These are phyloP conservation scores for Drosophila seclusa DNA, from an alignment of 2,888 invertebrate genomes.

Conservation along the genomic window DNA sequence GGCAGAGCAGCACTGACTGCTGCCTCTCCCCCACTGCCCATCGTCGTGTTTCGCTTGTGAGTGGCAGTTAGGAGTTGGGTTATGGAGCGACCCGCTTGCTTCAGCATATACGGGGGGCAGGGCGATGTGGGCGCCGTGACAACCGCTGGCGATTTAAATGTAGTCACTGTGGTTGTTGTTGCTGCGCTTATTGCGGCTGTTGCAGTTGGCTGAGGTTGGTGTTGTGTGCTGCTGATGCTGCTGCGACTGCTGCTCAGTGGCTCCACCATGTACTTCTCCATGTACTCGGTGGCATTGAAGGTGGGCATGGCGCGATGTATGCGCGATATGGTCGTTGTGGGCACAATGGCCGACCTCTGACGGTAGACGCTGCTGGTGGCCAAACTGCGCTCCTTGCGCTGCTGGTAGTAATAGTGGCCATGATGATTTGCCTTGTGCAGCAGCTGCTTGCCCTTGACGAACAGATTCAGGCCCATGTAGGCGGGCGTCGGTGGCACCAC, in stretches of 20 bases:
- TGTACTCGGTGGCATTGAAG: constrained; percentile 82
- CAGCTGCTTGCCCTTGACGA: constrained; percentile 84
- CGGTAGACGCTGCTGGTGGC: constrained; percentile 70
- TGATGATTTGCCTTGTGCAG: constrained; percentile 71
- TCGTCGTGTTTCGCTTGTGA: constrained; percentile 52
- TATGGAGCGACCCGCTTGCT: constrained; percentile 73
- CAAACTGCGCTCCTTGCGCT: constrained; percentile 76
- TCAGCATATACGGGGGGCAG: constrained; percentile 67
- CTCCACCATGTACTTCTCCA: constrained; percentile 77
- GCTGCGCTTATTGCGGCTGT: background rate
- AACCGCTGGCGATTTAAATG: constrained; percentile 33
- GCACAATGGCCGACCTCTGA: constrained; percentile 64
- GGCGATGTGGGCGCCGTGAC: constrained; percentile 31
- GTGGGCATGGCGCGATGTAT: constrained; percentile 82
- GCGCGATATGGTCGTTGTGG: constrained; percentile 67
- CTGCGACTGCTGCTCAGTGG: constrained; percentile 71
- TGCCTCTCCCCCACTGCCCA: constrained; percentile 26
- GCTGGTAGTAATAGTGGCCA: constrained; percentile 63
- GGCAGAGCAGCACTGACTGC: constrained; percentile 36
- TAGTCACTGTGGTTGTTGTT: background rate
- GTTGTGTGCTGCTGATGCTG: constrained; percentile 58
- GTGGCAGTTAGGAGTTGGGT: constrained; percentile 64
- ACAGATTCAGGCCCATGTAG: constrained; percentile 88
- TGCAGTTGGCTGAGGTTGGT: constrained; percentile 12
- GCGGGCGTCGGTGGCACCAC: constrained; percentile 91